These are phyloP conservation scores for Drosophila quasianomalipes DNA, from an alignment of 2,888 invertebrate genomes.

Conservation along the genomic window DNA sequence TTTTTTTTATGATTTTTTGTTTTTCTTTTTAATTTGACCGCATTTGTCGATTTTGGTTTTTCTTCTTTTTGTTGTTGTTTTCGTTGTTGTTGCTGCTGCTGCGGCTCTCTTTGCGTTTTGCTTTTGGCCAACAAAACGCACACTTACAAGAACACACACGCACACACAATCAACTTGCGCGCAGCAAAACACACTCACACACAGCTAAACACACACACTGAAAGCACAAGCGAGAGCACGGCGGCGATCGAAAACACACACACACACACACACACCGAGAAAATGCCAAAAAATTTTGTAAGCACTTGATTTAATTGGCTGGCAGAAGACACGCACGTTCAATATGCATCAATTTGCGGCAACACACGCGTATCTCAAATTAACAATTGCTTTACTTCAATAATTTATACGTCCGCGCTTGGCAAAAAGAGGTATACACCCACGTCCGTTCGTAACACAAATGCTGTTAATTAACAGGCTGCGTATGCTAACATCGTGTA, in stretches of 20 bases:
- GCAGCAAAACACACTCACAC: conserved; percentile 44
- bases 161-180: conserved; percentile 36
- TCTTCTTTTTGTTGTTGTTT: conserved; percentile 57
- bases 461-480: conserved; percentile 51
- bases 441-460: conserved; percentile 68
- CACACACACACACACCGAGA: conserved; percentile 24
- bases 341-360: conserved; percentile 53
- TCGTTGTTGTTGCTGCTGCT: conserved; percentile 44
- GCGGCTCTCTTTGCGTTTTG: conserved; percentile 72
- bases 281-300: conserved; percentile 45
- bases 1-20: conserved; percentile 51
- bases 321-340: conserved; percentile 38
- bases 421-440: conserved; percentile 63
- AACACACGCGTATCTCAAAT: conserved; percentile 49
- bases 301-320: conserved; percentile 44
- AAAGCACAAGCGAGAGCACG: conserved; percentile 47
- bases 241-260: conserved; percentile 38
- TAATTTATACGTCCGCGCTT: conserved; percentile 58
- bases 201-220: conserved; percentile 38
- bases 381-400: conserved; percentile 41
- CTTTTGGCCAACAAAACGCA: conserved; percentile 72
- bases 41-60: conserved; percentile 79
- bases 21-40: conserved; percentile 79
- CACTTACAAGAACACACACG: conserved; percentile 54
- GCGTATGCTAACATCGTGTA: conserved; percentile 43